Conservation (phyloP, 2,113 vertebrate genomes). For the Ascaphus truei region DNA sequence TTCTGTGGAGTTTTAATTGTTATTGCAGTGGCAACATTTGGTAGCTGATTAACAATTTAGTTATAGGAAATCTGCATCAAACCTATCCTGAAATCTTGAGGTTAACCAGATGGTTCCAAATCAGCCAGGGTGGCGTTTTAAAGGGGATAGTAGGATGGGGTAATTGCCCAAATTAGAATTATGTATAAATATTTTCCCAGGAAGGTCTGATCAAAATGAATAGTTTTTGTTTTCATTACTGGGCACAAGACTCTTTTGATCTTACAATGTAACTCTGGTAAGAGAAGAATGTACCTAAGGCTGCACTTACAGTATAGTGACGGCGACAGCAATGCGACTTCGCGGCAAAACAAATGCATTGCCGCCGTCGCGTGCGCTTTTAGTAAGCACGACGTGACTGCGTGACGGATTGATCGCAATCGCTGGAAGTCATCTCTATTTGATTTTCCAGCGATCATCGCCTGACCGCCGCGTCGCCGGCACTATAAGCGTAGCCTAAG, state of each 20-base stretch:
- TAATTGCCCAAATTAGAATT: conserved; percentile 7
- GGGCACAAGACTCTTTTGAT: neutral
- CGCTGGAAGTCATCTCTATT: no score
- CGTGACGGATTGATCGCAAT: no score
- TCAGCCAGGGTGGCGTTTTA: conserved; percentile 1
- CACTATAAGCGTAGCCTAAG: no score
- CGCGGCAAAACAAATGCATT: no score
- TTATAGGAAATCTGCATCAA: conserved; percentile 31
- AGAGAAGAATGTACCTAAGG: no score
- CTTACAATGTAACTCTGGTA: neutral
- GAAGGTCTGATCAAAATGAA: neutral
- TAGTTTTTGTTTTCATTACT: no score
- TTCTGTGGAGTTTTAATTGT: conserved; percentile 32
- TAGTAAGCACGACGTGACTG: no score
- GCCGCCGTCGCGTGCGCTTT: no score
- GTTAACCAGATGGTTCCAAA: conserved; percentile 26
- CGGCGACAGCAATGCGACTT: no score
- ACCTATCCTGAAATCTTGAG: conserved; percentile 33
- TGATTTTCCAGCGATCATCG: no score
- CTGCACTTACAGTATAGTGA: no score
- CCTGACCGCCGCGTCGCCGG: no score
- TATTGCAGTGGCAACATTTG: conserved; percentile 35
- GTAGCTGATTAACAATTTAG: conserved; percentile 27
- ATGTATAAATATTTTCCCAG: neutral
- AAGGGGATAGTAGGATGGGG: conserved; percentile 7